Conservation (phyloP, 2,113 vertebrate species). For the Telmatochromis sp. region DNA sequence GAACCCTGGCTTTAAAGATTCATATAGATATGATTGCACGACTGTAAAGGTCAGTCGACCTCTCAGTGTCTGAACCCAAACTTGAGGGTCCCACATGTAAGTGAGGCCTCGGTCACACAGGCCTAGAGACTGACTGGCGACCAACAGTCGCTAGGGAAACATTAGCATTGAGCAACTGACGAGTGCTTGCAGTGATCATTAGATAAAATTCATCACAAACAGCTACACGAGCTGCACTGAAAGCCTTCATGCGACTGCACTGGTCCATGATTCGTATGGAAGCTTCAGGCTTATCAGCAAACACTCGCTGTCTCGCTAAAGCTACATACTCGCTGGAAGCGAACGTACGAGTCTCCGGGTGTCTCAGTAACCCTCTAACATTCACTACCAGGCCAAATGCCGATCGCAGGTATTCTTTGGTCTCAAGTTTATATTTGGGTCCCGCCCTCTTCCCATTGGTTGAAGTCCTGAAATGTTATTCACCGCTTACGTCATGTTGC, state of each 20-base stretch:
- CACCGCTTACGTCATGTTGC: accelerated
- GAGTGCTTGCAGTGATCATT: neutral
- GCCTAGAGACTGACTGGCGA: neutral
- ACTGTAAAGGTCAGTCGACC: neutral
- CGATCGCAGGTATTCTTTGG: neutral
- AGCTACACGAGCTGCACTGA: neutral
- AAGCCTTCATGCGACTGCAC: neutral
- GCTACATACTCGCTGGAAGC: neutral
- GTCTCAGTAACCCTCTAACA: neutral
- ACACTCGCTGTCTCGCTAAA: neutral
- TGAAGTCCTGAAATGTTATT: neutral
- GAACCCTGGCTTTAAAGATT: neutral
- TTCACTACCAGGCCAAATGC: neutral
- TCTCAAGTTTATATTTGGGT: neutral
- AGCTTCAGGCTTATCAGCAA: neutral
- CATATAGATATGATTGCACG: neutral
- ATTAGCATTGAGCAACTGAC: accelerated
- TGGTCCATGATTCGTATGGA: neutral
- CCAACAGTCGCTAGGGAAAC: neutral
- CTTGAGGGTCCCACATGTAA: neutral
- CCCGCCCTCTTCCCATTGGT: neutral
- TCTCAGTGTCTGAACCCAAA: neutral
- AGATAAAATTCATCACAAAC: neutral
- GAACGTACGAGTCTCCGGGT: neutral
- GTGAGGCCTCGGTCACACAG: neutral